A percentile compares a stretch with the other conserved stretches of the same genome.
phyloP scores from a whole-genome alignment of 2,113 vertebrate species.

The Mungos mungo region DNA sequence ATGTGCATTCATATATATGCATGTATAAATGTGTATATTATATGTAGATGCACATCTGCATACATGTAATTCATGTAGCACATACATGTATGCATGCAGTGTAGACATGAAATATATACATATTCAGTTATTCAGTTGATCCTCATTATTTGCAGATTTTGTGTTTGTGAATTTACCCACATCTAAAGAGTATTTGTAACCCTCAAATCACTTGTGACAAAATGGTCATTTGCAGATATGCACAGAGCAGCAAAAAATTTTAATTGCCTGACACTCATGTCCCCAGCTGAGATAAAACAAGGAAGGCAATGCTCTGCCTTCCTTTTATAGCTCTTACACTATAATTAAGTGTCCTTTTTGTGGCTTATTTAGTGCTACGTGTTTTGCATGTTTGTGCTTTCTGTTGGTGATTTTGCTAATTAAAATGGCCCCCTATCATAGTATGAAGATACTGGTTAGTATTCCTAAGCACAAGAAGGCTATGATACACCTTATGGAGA shows the following conservation, averaged over 20 bases:
- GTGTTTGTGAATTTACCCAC: not conserved
- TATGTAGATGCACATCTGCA: not conserved
- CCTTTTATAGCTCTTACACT: not conserved
- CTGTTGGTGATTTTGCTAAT: not conserved
- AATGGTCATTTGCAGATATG: not conserved
- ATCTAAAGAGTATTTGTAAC: not conserved
- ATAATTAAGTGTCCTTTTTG: not conserved
- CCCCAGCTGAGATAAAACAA: not conserved
- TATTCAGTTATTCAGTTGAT: not conserved
- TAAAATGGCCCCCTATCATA: not conserved
- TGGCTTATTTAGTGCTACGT: not conserved
- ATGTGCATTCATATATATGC: not conserved
- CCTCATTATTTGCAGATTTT: slow-evolving; percentile 28
- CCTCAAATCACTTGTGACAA: not conserved
- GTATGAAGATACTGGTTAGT: not conserved
- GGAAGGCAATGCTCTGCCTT: not conserved
- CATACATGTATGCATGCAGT: not conserved
- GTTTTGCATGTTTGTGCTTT: not conserved
- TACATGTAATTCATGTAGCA: not conserved
- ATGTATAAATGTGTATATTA: not conserved
- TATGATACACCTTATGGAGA: not conserved
- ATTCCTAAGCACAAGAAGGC: not conserved
- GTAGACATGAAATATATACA: not conserved
- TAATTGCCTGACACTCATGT: not conserved
- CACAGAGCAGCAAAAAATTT: not conserved